Percentiles rank a stretch among this genome's conserved stretches.
phyloP scores from a whole-genome alignment of 2,797 vertebrate genomes.

The Syndactyla subalaris region DNA sequence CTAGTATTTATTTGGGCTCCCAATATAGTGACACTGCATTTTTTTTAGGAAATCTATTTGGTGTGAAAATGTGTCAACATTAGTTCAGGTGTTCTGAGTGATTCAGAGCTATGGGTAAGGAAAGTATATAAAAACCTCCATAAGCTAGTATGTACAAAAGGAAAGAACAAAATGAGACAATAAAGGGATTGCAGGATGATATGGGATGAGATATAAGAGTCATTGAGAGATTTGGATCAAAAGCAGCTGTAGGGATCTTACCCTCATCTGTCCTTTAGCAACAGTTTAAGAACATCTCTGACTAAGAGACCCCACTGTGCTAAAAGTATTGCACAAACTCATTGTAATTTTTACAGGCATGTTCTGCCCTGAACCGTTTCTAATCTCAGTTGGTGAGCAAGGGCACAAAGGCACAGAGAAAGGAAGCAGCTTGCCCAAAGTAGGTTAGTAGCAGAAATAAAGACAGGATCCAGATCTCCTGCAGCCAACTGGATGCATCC shows the following conservation, averaged over 20 bases:
- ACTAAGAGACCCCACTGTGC: constrained; percentile 1
- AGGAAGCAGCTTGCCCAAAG: constrained; percentile 56
- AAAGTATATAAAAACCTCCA: background rate
- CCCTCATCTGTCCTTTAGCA: constrained; percentile 39
- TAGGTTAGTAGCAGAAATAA: constrained; percentile 61
- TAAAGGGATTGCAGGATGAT: background rate
- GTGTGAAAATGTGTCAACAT: background rate
- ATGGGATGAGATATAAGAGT: background rate
- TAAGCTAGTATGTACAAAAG: background rate
- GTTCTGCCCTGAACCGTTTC: background rate
- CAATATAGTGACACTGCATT: background rate
- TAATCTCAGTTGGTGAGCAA: constrained; percentile 60
- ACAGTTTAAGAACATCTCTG: background rate
- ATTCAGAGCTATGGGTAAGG: background rate
- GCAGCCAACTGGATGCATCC: constrained; percentile 29
- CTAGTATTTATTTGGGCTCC: background rate
- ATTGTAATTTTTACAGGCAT: constrained; percentile 38
- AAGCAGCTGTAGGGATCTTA: constrained; percentile 3
- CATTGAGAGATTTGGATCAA: background rate
- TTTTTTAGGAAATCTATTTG: background rate
- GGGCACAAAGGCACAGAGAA: constrained; percentile 45
- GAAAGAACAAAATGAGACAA: background rate
- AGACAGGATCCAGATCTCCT: constrained; percentile 48
- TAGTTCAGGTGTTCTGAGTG: background rate
- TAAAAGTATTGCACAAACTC: constrained; percentile 31